Conservation (phyloP, 2,888 invertebrate genomes). For the Stenurella melanura region DNA sequence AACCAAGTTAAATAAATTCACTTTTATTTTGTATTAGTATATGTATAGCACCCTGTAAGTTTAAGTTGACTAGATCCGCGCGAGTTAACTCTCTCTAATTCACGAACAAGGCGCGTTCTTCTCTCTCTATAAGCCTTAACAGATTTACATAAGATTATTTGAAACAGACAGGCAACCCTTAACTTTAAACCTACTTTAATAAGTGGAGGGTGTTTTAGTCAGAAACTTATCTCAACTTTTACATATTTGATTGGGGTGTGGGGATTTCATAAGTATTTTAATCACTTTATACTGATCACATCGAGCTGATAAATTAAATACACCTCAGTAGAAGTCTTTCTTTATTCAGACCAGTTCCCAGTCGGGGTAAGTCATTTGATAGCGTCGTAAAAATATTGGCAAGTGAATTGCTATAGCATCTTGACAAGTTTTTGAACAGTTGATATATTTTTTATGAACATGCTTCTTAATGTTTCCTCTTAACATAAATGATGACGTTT, state of each 20-base stretch:
- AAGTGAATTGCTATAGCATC: too few species aligned
- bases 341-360: not conserved
- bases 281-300: conserved; percentile 42
- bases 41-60: conserved; percentile 37
- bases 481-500: too few species aligned
- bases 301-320: conserved; percentile 27
- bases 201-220: conserved; percentile 64
- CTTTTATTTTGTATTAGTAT: conserved; percentile 7
- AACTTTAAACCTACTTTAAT: conserved; percentile 71
- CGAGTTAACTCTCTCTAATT: conserved; percentile 47
- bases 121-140: conserved; percentile 63
- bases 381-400: too few species aligned
- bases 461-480: too few species aligned
- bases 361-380: too few species aligned
- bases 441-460: too few species aligned
- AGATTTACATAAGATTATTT: conserved; percentile 74
- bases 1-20: not conserved
- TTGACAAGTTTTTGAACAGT: too few species aligned
- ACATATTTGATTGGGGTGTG: conserved; percentile 47
- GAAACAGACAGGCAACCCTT: conserved; percentile 70
- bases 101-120: conserved; percentile 49
- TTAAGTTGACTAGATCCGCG: conserved; percentile 12
- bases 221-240: conserved; percentile 59
- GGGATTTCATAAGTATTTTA: conserved; percentile 42
- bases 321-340: conserved; percentile 1